Evolutionary conservation across 2,888 invertebrate species (phyloP).

Genomic region (Erebia epiphron): DNA sequence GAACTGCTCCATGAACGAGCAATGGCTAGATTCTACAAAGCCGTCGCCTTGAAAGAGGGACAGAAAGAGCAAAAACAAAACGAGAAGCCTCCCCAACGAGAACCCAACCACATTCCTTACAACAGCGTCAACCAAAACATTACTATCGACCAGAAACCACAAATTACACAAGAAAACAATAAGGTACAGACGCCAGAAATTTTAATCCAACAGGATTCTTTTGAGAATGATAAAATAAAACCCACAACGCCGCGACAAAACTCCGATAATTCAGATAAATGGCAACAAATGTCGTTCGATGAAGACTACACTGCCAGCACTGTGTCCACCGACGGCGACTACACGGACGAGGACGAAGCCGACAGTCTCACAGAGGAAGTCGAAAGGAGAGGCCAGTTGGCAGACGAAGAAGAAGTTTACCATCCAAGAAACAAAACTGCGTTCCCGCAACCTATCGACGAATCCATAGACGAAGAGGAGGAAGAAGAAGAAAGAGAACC

Average conservation of each 20-base stretch:
- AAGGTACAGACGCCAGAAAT: constrained; percentile 55
- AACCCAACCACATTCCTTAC: constrained; percentile 68
- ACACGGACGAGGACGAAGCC: constrained; percentile 58
- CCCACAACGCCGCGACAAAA: constrained; percentile 49
- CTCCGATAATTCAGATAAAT: constrained; percentile 65
- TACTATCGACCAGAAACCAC: constrained; percentile 23
- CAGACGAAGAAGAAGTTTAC: constrained; percentile 86
- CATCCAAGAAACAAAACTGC: constrained; percentile 84
- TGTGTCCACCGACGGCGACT: constrained; percentile 78
- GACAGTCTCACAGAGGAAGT: constrained; percentile 68
- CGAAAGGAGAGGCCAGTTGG: constrained; percentile 57
- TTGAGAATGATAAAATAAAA: constrained; percentile 55
- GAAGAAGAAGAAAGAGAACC: constrained; percentile 82
- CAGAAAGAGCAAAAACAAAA: constrained; percentile 69
- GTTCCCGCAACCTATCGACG: constrained; percentile 54
- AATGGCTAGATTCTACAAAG: constrained; percentile 91
- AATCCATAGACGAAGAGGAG: constrained; percentile 63
- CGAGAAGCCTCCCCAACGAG: constrained; percentile 48
- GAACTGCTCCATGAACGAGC: constrained; percentile 92
- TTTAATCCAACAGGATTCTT: constrained; percentile 63
- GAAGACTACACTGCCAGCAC: constrained; percentile 86
- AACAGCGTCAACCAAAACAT: constrained; percentile 45
- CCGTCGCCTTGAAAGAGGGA: constrained; percentile 88
- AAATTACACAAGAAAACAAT: constrained; percentile 40
- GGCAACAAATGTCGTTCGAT: constrained; percentile 79